These are phyloP conservation scores for Meloidogyne floridensis DNA, from an alignment of 1,140 invertebrate genomes.

Conservation along the genomic window DNA sequence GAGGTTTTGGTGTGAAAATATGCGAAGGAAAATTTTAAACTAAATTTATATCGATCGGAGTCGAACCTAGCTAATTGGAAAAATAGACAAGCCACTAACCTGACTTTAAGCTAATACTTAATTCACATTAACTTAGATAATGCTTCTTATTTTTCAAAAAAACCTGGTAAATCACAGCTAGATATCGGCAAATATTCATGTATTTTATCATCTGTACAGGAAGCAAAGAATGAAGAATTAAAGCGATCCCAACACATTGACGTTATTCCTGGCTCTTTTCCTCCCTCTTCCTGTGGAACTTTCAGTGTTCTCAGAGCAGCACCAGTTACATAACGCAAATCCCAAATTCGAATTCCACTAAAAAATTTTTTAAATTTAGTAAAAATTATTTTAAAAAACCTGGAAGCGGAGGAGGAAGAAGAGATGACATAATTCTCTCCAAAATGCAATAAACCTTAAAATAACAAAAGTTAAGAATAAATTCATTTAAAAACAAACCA, in stretches of 20 bases:
- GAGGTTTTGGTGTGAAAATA: not conserved
- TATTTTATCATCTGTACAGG: conserved; percentile 42
- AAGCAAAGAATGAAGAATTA: conserved; percentile 34
- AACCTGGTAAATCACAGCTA: conserved; percentile 30
- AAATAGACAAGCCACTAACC: not conserved
- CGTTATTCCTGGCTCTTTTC: conserved; percentile 37
- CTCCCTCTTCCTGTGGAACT: conserved; percentile 21
- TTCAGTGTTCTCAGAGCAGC: conserved; percentile 26
- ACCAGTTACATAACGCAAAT: conserved; percentile 35
- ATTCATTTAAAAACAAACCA: not conserved
- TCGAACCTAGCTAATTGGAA: not conserved
- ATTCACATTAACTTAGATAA: too few species aligned
- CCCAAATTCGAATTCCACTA: conserved; percentile 44
- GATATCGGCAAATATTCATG: conserved; percentile 36
- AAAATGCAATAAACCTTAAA: conserved; percentile 28
- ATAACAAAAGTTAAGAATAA: conserved; percentile 23
- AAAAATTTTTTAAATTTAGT: not conserved
- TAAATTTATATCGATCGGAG: too few species aligned
- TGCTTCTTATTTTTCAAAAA: not conserved
- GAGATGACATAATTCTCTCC: conserved; percentile 39
- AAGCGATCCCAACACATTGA: conserved; percentile 43
- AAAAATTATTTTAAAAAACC: conserved; percentile 19
- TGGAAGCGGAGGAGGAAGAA: conserved; percentile 33
- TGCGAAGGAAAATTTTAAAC: not conserved
- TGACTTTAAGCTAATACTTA: too few species aligned